These are phyloP conservation scores for Lepeophtheirus salmonis DNA, from an alignment of 1,140 invertebrate species.

Conservation along the genomic window DNA sequence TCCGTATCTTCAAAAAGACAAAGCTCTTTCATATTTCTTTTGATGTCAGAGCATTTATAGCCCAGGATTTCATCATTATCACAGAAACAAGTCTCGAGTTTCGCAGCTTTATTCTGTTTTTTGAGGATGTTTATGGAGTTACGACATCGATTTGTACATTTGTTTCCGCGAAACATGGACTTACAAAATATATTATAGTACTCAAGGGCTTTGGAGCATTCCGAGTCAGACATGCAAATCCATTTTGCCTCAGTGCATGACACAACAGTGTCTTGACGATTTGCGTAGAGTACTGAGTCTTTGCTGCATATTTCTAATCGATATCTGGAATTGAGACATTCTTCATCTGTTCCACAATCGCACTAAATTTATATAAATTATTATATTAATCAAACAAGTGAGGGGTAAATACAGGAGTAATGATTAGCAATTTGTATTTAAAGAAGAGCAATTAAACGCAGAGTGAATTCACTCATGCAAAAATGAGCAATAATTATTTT, in stretches of 20 bases:
- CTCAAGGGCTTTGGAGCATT: slow-evolving; percentile 48
- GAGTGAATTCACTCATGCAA: no score
- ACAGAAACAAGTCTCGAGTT: slow-evolving; percentile 49
- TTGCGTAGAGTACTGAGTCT: slow-evolving; percentile 40
- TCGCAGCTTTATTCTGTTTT: slow-evolving; percentile 55
- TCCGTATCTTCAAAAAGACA: slow-evolving; percentile 35
- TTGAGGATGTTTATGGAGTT: slow-evolving; percentile 56
- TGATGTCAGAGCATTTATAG: slow-evolving; percentile 43
- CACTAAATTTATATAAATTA: no score
- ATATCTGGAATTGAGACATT: slow-evolving; percentile 41
- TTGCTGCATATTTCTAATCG: slow-evolving; percentile 47
- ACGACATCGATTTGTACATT: slow-evolving; percentile 43
- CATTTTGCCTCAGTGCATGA: slow-evolving; percentile 52
- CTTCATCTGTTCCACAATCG: slow-evolving; percentile 39
- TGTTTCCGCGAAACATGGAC: slow-evolving; percentile 51
- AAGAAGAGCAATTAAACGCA: no score
- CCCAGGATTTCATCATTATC: slow-evolving; percentile 38
- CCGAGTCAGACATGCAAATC: slow-evolving; percentile 52
- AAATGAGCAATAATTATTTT: no score
- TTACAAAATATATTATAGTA: slow-evolving; percentile 51
- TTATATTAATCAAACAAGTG: no score
- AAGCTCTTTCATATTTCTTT: slow-evolving; percentile 45
- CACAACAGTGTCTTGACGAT: slow-evolving; percentile 41
- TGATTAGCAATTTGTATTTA: no score
- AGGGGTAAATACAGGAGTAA: no score